phyloP scores from a whole-genome alignment of 2,113 vertebrate species.

The Eonycteris spelaea region DNA sequence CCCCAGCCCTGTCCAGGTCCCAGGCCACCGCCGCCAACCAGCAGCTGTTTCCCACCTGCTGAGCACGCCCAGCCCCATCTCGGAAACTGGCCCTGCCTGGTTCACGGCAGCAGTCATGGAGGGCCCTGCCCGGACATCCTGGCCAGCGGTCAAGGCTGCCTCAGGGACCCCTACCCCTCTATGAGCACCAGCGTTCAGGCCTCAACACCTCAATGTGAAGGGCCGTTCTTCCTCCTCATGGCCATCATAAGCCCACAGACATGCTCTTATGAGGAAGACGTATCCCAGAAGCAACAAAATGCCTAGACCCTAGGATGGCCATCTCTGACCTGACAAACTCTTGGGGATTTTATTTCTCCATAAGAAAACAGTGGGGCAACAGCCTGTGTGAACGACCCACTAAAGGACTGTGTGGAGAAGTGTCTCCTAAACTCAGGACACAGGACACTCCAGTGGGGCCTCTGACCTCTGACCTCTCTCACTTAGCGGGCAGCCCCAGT shows the following conservation, averaged over 20 bases:
- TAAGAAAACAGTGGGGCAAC: not conserved
- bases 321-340: not conserved
- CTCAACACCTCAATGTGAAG: not conserved
- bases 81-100: not conserved
- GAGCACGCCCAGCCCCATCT: not conserved
- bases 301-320: not conserved
- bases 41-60: not conserved
- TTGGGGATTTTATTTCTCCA: not conserved
- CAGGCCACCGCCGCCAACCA: not conserved
- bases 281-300: not conserved
- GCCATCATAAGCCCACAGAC: not conserved
- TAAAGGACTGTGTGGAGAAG: not conserved
- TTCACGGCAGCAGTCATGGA: rapidly evolving
- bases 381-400: not conserved
- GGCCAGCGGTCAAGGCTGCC: not conserved
- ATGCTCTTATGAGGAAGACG: not conserved
- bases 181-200: not conserved
- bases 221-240: too few relatives aligned
- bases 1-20: not conserved
- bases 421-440: not conserved
- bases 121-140: not conserved
- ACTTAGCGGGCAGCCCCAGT: not conserved
- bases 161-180: too few relatives aligned
- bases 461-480: not conserved
- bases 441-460: rapidly evolving